These are phyloP conservation scores for Hemithea aestivaria DNA, from an alignment of 2,888 invertebrate species.

Conservation along the genomic window DNA sequence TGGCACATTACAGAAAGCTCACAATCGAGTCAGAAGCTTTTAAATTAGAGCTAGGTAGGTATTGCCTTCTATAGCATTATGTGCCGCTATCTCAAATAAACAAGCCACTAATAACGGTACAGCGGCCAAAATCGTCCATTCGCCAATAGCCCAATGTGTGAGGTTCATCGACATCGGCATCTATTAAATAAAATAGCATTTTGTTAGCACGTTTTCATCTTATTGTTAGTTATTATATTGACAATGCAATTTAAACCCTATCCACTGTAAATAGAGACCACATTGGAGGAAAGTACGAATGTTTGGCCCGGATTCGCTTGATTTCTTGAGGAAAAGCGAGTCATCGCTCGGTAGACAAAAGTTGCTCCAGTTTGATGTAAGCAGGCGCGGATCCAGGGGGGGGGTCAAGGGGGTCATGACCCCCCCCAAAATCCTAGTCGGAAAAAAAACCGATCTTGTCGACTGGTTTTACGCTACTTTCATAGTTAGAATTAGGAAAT, in stretches of 20 bases:
- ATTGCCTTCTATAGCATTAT: conserved; percentile 16
- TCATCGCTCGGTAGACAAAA: conserved; percentile 42
- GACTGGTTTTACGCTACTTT: no score
- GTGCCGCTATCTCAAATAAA: conserved; percentile 24
- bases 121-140: conserved; percentile 39
- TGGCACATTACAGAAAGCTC: no score
- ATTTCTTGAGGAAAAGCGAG: conserved; percentile 56
- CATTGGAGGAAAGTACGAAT: conserved; percentile 28
- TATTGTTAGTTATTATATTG: conserved; percentile 37
- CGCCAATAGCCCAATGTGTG: conserved; percentile 39
- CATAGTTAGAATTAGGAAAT: no score
- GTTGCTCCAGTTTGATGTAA: conserved; percentile 33
- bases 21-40: conserved; percentile 8
- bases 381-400: no score
- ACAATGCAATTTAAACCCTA: conserved; percentile 34
- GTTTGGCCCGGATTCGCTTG: conserved; percentile 57
- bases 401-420: no score
- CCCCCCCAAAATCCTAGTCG: no score
- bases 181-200: conserved; percentile 58
- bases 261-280: conserved; percentile 31
- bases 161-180: conserved; percentile 52
- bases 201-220: conserved; percentile 51
- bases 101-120: conserved; percentile 42
- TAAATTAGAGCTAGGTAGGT: conserved; percentile 11
- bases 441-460: no score